Base-by-base conservation (phyloP, 2,113 vertebrate species). In the Addax nasomaculatus region DNA sequence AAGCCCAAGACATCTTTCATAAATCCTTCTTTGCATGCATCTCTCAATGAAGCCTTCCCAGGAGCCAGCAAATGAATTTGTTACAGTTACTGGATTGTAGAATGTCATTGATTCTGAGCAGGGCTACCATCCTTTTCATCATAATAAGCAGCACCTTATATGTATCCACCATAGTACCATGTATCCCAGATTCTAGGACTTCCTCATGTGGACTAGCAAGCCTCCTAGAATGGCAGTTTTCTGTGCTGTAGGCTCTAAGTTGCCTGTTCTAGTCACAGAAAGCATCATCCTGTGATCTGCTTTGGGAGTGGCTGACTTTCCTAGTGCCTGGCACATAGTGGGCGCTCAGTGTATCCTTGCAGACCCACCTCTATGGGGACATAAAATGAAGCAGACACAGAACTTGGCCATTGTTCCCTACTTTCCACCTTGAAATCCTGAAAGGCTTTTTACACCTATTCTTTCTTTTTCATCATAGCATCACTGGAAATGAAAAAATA, bases 161-260 rank as follows among this genome's bases (percentile, higher is more conserved):
- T 2, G 17, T 21, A 10, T 21, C 16, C 3, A 1, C 33, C 9
- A 1, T 14, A 55, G 15, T 16, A 33, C 6, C 12, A 0, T 15
- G 25, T 17, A 16, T 45, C 76, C 78, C 43, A 27, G 12, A 14
- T n/a, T 33, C 9, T n/a, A 39, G 51, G 25, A 1, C 17, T n/a
- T 55, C 21, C 6, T 3, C 5, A 0, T 1, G 5, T 10, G 30
- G 13, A 23, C 8, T 19, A n/a, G 25, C 25, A 5, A 0, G 0
- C 6, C 36, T 49, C 30, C 21, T 47, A 14, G 85, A 36, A 45
- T 9, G 78, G 27, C 2, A 17, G 60, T 6, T 4, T 51, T 85
- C 29, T 55, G 25, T 7, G 53, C 83, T 11, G 15, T 43, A 12
- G 60, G 23, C 21, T 58, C 0, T 0, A 5, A 9, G 76, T 23